phyloP scores from a whole-genome alignment of 2,797 vertebrate genomes.

The Tauraco hartlaubi region DNA sequence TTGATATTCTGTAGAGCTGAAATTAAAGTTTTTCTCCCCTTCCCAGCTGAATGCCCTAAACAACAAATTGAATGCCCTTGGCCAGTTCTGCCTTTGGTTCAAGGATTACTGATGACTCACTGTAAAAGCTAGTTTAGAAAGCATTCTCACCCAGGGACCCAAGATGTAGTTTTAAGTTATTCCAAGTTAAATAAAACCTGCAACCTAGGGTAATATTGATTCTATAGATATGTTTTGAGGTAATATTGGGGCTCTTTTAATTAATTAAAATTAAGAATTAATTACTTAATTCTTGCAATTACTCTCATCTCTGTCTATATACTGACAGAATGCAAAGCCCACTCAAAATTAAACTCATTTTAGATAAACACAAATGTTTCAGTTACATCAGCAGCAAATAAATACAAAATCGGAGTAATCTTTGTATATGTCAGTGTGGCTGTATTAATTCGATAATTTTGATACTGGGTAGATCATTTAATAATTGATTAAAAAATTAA shows the following conservation, averaged over 20 bases:
- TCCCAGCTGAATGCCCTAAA: not conserved
- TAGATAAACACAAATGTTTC: not conserved
- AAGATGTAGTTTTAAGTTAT: not conserved
- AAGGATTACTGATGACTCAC: not conserved
- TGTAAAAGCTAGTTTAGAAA: not conserved
- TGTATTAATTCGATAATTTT: not conserved
- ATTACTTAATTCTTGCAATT: not conserved
- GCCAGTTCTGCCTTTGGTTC: not conserved
- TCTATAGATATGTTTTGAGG: not conserved
- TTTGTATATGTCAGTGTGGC: not conserved
- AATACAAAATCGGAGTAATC: not conserved
- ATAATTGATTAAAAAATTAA: not conserved
- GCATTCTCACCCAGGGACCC: not conserved
- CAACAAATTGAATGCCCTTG: not conserved
- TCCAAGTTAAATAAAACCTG: not conserved
- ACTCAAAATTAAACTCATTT: not conserved
- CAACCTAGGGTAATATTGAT: not conserved
- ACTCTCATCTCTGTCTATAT: not conserved
- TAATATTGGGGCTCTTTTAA: not conserved
- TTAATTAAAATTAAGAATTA: not conserved
- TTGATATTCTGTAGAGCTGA: not conserved
- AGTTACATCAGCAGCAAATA: not conserved
- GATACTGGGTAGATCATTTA: not conserved
- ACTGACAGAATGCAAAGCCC: not conserved
- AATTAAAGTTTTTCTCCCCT: not conserved